phyloP scores from a whole-genome alignment of 2,113 vertebrate genomes.

The Rhinolophus ferrumequinum region DNA sequence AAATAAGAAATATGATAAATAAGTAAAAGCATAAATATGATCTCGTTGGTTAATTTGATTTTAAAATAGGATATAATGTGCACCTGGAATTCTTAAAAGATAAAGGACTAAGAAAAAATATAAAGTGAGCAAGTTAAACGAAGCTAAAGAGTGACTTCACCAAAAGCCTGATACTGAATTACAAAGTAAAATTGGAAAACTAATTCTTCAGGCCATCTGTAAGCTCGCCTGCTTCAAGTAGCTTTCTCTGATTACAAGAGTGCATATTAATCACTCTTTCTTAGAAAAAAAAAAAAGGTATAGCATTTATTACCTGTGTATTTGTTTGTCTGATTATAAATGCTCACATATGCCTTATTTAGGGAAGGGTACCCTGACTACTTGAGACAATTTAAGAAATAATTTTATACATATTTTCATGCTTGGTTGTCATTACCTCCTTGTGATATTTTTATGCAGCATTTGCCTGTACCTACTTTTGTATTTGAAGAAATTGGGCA shows the following conservation, averaged over 20 bases:
- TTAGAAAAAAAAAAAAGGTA: neutral
- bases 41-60: neutral
- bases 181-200: neutral
- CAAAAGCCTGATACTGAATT: neutral
- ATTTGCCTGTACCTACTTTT: neutral
- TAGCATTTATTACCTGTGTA: neutral
- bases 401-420: neutral
- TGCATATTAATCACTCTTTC: neutral
- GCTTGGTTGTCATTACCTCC: neutral
- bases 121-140: neutral
- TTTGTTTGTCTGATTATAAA: neutral
- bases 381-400: neutral
- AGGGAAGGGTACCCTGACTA: neutral
- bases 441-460: neutral
- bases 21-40: neutral
- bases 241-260: neutral
- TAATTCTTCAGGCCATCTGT: neutral
- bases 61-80: neutral
- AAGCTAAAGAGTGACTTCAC: neutral
- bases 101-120: neutral
- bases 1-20: neutral
- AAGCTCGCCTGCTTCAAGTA: neutral
- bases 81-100: neutral
- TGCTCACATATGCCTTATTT: neutral
- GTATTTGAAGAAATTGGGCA: neutral